A percentile compares a stretch with the other conserved stretches of the same genome.
phyloP scores from a whole-genome alignment of 2,113 vertebrate species.

The Ailurus styani region DNA sequence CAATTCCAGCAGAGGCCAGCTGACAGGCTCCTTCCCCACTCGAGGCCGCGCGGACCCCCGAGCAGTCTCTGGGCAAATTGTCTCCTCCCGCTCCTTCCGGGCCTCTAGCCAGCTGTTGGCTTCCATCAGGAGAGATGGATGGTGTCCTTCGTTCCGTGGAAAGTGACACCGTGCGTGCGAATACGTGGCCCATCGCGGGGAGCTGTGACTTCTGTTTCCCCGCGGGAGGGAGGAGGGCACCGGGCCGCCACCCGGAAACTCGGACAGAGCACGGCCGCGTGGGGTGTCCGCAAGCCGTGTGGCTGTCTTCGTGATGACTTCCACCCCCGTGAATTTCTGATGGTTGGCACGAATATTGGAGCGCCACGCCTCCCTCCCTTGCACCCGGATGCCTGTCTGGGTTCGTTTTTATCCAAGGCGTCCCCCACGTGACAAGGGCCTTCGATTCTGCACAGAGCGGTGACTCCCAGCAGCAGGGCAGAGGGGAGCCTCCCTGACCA shows the following conservation, averaged over 20 bases:
- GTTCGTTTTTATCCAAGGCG: not conserved
- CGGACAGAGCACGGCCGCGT: rapidly evolving
- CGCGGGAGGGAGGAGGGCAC: rapidly evolving
- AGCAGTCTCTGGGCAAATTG: not conserved
- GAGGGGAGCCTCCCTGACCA: not conserved
- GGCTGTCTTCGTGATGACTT: not conserved
- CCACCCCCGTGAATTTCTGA: not conserved
- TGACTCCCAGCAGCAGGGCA: too few relatives aligned
- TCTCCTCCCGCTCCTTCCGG: not conserved
- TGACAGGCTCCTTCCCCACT: not conserved
- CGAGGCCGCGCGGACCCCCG: not conserved
- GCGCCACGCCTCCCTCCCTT: not conserved
- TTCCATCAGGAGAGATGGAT: not conserved
- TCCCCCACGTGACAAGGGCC: not conserved
- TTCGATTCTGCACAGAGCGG: not conserved
- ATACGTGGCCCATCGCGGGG: not conserved
- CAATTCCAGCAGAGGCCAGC: not conserved
- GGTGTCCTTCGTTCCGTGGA: not conserved
- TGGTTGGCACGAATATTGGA: rapidly evolving
- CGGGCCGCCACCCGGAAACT: not conserved
- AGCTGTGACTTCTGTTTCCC: not conserved
- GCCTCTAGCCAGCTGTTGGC: not conserved
- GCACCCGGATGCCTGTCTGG: not conserved
- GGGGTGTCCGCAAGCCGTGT: not conserved
- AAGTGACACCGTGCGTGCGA: not conserved